Base-by-base conservation (phyloP, 2,113 vertebrate species). In the Sphyrna mokarran region DNA sequence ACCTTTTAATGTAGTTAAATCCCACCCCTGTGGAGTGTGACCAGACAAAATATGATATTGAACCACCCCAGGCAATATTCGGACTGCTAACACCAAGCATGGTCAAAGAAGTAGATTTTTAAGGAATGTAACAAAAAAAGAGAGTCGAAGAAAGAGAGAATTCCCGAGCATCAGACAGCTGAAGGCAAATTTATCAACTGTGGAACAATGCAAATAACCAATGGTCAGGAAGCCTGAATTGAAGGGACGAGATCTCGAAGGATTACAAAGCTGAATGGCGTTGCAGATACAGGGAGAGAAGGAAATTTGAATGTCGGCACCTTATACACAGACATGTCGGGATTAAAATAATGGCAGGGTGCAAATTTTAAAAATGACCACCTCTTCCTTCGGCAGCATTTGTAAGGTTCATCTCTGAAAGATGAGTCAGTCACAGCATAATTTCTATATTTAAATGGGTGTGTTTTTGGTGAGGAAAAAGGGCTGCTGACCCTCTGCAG, bases 401-500 rank as follows among this genome's bases (percentile, higher is more conserved):
- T 61, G 54, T 61, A 90, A 58, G 29, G 61, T 90, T 91, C 33
- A 13, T n/a, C 23, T 91, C 29, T 91, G 29, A 1, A 9, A n/a
- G 20, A 93, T 66, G 63, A 37, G 89, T 37, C 13, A 66, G 48
- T 54, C 48, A 54, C 48, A 54, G 48, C 14, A 23, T 66, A 10
- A 37, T 93, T 93, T 68, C 89, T 66, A 1, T n/a, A 20, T 93
- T 66, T 66, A 93, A 93, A 68, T 63, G 18, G 61, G 89, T 37
- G 61, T 33, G 10, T 66, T 37, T 83, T 83, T 43, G 61, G 58
- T 93, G 89, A 40, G 61, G 18, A 58, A 93, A 37, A 33, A 68
- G n/a, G n/a, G 61, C 61, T 37, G 11, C 58, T 93, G 89, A 93
- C 89, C 89, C 48, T 72, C 97, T 95, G 96, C 97, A 97, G 97